Evolutionary conservation across 2,797 vertebrate genomes (phyloP).

Genomic region (Craterocephalus amniculus): DNA sequence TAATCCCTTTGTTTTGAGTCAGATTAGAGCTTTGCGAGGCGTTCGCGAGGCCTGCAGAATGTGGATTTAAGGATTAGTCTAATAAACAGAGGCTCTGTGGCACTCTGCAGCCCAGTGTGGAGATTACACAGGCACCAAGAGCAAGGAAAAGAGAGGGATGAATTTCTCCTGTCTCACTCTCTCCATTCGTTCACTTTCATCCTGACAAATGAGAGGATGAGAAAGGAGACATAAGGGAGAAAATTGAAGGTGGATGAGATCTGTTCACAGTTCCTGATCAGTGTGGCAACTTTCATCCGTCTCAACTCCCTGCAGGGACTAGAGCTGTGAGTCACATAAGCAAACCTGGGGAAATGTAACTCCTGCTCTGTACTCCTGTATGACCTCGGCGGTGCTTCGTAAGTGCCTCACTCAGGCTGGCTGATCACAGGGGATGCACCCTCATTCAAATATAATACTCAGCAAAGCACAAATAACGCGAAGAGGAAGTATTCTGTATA

Average conservation of each 20-base stretch:
- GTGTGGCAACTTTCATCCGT: slow-evolving; percentile 53
- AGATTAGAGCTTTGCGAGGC: slow-evolving; percentile 81
- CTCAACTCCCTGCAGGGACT: slow-evolving; percentile 42
- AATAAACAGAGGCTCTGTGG: slow-evolving; percentile 84
- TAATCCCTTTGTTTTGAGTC: slow-evolving; percentile 85
- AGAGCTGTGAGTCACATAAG: slow-evolving; percentile 43
- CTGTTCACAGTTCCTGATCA: slow-evolving; percentile 55
- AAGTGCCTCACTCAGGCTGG: slow-evolving; percentile 39
- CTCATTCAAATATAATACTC: slow-evolving; percentile 30
- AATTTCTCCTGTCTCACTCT: slow-evolving; percentile 30
- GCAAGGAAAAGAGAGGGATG: slow-evolving; percentile 58
- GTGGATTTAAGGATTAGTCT: slow-evolving; percentile 87
- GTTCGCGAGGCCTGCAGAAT: slow-evolving; percentile 80
- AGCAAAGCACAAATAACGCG: slow-evolving; percentile 39
- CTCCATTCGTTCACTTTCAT: slow-evolving; percentile 55
- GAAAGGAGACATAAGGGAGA: slow-evolving; percentile 45
- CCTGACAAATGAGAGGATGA: slow-evolving; percentile 67
- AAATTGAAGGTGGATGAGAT: slow-evolving; percentile 66
- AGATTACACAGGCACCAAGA: slow-evolving; percentile 75
- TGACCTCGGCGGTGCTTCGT: slow-evolving; percentile 46
- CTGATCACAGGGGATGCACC: slow-evolving; percentile 31
- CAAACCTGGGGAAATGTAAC: slow-evolving; percentile 46
- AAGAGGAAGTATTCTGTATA: slow-evolving; percentile 20
- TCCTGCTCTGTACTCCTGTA: slow-evolving; percentile 26
- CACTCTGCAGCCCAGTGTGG: slow-evolving; percentile 77